A percentile compares a stretch with the other conserved stretches of the same genome.
phyloP scores from a whole-genome alignment of 2,113 vertebrate genomes.

The Tragulus kanchil region DNA sequence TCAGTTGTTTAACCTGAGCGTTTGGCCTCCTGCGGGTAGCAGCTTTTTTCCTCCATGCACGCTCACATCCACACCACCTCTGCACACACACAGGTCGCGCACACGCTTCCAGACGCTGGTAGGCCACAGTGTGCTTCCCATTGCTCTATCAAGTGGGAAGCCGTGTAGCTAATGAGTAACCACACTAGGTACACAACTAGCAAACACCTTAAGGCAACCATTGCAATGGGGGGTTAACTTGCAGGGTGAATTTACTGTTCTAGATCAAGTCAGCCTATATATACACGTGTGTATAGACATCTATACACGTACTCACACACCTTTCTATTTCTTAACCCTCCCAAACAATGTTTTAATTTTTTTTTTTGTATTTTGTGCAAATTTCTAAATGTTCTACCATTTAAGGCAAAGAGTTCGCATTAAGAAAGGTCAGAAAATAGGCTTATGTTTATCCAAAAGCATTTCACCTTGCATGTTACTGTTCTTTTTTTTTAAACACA shows the following conservation, averaged over 20 bases:
- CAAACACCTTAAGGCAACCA: constrained; percentile 93
- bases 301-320: constrained; percentile 64
- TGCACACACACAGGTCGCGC: constrained; percentile 72
- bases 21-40: constrained; percentile 86
- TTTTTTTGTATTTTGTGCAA: constrained; percentile 91
- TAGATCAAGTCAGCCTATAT: constrained; percentile 69
- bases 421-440: constrained; percentile 87
- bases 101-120: constrained; percentile 80
- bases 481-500: constrained; percentile 77
- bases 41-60: constrained; percentile 83
- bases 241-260: constrained; percentile 74
- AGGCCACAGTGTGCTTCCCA: constrained; percentile 90
- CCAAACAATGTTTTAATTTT: constrained; percentile 82
- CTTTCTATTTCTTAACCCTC: constrained; percentile 88
- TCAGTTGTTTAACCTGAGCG: constrained; percentile 88
- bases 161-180: constrained; percentile 83
- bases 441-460: constrained; percentile 81
- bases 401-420: constrained; percentile 87
- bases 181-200: constrained; percentile 87
- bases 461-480: constrained; percentile 80
- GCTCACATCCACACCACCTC: constrained; percentile 83
- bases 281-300: constrained; percentile 18
- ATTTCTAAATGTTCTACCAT: constrained; percentile 89
- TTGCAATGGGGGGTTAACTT: constrained; percentile 88
- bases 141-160: constrained; percentile 83